These are phyloP conservation scores for Zygogramma bicolorata DNA, from an alignment of 2,888 invertebrate species.

Conservation along the genomic window DNA sequence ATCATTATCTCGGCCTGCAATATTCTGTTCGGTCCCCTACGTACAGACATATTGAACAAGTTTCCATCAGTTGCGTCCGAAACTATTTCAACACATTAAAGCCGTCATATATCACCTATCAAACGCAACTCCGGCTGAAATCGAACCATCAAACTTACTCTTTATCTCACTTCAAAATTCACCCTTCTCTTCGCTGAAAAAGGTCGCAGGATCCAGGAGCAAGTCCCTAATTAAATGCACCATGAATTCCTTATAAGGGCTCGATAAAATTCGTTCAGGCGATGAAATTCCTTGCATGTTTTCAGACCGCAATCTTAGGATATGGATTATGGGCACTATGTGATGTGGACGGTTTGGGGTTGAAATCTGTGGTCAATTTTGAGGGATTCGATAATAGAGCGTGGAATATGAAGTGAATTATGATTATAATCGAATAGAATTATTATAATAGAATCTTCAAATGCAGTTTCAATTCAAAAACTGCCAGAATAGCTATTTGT, in stretches of 20 bases:
- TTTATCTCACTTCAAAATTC: constrained; percentile 14
- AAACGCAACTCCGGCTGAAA: neutral
- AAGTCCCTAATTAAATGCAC: constrained; percentile 32
- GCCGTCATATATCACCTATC: neutral
- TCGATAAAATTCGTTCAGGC: constrained; percentile 37
- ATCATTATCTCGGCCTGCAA: no score
- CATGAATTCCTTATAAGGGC: constrained; percentile 47
- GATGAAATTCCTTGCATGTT: constrained; percentile 39
- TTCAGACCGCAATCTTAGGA: constrained; percentile 22
- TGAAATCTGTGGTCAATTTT: neutral
- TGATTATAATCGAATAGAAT: neutral
- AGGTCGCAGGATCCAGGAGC: constrained; percentile 16
- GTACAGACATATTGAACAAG: neutral
- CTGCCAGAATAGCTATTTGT: no score
- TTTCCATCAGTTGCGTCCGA: neutral
- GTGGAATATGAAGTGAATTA: neutral
- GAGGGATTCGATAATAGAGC: neutral
- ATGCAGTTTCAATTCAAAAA: no score
- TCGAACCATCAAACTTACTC: neutral
- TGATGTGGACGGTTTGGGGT: constrained; percentile 1
- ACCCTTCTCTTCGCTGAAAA: constrained; percentile 12
- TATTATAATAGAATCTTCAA: no score
- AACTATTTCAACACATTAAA: neutral
- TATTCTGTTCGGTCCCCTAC: no score
- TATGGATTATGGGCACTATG: constrained; percentile 7